phyloP scores from a whole-genome alignment of 1,140 invertebrate species.

The Neodiprion pinetum region DNA sequence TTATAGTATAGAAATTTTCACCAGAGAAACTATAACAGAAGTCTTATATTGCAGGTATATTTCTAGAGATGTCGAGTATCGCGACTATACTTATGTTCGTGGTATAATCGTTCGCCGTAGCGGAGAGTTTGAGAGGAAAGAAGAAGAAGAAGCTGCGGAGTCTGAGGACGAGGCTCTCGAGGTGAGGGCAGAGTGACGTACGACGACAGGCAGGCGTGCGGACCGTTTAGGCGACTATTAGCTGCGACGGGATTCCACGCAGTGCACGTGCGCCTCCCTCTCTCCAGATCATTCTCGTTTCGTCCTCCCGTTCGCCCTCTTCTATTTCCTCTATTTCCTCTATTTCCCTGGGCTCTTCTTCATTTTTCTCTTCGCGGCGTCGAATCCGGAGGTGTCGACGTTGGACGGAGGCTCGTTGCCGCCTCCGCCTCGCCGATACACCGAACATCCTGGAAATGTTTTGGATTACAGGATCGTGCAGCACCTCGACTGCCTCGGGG shows the following conservation, averaged over 20 bases:
- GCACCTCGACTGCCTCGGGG: slow-evolving; percentile 3
- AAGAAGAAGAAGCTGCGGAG: background rate
- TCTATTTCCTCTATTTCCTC: background rate
- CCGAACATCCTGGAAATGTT: background rate
- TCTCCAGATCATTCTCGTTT: background rate
- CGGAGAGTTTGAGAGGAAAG: background rate
- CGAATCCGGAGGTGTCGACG: background rate
- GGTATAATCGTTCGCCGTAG: no score
- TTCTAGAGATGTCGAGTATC: no score
- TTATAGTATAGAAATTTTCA: no score
- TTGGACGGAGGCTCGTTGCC: no score
- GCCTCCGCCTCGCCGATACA: background rate
- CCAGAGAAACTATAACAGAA: no score
- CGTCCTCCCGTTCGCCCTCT: background rate
- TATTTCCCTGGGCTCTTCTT: background rate
- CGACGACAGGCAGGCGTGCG: slow-evolving; percentile 39
- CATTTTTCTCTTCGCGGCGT: no score
- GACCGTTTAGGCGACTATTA: slow-evolving; percentile 49
- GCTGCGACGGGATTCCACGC: slow-evolving; percentile 33
- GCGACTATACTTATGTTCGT: no score
- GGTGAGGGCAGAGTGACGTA: slow-evolving; percentile 39
- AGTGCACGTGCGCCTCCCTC: slow-evolving; percentile 32
- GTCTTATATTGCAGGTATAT: no score
- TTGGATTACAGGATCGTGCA: background rate
- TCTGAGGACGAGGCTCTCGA: slow-evolving; percentile 15